phyloP scores from a whole-genome alignment of 2,888 invertebrate genomes.

The Urechis unicinctus region DNA sequence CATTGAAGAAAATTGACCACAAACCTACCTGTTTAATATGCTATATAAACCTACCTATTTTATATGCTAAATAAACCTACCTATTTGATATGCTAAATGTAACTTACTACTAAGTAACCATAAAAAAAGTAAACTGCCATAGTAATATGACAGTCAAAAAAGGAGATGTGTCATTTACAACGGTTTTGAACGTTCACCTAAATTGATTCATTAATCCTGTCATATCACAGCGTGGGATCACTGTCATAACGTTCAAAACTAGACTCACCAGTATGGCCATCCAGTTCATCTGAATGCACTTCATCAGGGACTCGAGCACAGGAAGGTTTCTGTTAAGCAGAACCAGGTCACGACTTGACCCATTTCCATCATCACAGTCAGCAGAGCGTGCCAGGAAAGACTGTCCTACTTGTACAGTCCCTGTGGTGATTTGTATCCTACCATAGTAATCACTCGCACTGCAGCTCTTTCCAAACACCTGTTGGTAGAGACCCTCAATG shows the following conservation, averaged over 20 bases:
- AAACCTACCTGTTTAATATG: too few species aligned
- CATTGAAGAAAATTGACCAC: neutral
- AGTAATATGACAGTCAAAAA: too few species aligned
- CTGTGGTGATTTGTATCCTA: conserved; percentile 26
- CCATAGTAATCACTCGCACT: too few species aligned
- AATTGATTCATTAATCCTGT: too few species aligned
- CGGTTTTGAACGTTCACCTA: too few species aligned
- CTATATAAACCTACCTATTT: neutral
- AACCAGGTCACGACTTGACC: conserved; percentile 7
- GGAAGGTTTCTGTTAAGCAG: conserved; percentile 51
- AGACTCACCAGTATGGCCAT: conserved; percentile 71
- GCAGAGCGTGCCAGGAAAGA: conserved; percentile 29
- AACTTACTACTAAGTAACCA: too few species aligned
- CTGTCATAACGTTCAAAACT: too few species aligned
- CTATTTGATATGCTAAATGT: neutral
- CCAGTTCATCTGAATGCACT: conserved; percentile 87
- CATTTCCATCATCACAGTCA: neutral
- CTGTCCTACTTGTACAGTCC: conserved; percentile 42
- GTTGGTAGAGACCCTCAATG: neutral
- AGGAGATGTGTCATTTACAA: too few species aligned
- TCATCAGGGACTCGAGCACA: conserved; percentile 70
- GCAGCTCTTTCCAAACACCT: neutral
- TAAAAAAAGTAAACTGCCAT: too few species aligned
- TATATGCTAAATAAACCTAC: neutral
- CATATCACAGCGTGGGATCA: too few species aligned